Conservation (phyloP, 2,113 vertebrate species). For the Boulengeromyrus knoepffleri region DNA sequence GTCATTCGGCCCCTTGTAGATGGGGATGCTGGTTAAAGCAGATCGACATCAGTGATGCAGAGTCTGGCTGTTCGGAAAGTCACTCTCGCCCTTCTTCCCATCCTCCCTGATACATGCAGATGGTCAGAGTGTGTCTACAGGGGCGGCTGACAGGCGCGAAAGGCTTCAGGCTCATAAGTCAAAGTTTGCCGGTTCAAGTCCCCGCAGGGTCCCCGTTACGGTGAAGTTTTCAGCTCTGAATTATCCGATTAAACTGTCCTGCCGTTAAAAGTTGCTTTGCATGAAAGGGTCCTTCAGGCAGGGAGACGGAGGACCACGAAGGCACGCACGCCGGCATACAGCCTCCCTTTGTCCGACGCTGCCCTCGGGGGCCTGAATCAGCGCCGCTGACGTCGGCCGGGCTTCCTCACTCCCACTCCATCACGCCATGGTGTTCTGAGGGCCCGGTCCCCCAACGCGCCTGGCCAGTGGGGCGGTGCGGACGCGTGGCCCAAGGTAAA, state of each 20-base stretch:
- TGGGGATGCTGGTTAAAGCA: neutral
- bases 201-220: neutral
- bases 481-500: conserved; percentile 13
- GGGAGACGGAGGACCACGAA: neutral
- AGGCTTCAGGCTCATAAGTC: neutral
- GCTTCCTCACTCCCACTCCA: neutral
- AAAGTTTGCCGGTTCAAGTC: neutral
- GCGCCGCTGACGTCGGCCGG: neutral
- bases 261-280: neutral
- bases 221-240: neutral
- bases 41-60: neutral
- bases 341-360: neutral
- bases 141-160: neutral
- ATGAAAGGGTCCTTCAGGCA: neutral
- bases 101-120: neutral
- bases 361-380: neutral
- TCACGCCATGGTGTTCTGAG: neutral
- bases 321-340: neutral
- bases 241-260: neutral
- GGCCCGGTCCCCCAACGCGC: neutral
- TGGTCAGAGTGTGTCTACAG: neutral
- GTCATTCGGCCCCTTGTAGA: neutral
- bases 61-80: neutral
- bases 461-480: neutral
- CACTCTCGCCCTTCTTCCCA: neutral